These are phyloP conservation scores for Prunella strophiata DNA, from an alignment of 2,797 vertebrate species.

Conservation along the genomic window DNA sequence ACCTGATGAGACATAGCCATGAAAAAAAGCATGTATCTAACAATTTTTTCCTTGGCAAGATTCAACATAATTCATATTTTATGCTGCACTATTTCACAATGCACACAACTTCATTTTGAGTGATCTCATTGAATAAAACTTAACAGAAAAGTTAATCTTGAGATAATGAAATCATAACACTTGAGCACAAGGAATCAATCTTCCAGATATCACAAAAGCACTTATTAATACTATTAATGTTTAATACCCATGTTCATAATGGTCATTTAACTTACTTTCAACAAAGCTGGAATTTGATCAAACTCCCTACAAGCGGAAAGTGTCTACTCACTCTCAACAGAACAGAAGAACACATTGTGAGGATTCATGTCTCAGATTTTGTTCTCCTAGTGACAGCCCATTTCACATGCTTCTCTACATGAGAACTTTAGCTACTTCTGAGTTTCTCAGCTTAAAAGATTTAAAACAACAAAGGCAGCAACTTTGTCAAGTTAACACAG, in stretches of 20 bases:
- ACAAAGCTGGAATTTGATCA: background rate
- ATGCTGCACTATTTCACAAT: background rate
- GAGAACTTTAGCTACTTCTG: background rate
- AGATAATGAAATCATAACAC: background rate
- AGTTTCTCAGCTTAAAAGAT: background rate
- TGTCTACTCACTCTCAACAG: background rate
- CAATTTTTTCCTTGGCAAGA: background rate
- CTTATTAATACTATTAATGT: background rate
- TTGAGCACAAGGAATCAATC: conserved; percentile 16
- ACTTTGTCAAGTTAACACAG: background rate
- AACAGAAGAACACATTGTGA: accelerated
- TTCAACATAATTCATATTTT: background rate
- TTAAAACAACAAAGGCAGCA: background rate
- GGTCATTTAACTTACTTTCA: background rate
- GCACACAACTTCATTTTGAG: background rate
- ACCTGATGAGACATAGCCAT: background rate
- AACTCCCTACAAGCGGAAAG: background rate
- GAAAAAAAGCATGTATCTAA: background rate
- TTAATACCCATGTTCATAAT: background rate
- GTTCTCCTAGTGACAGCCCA: background rate
- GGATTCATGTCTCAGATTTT: background rate
- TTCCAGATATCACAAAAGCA: background rate
- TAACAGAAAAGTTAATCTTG: conserved; percentile 5
- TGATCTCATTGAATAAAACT: background rate
- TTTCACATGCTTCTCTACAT: background rate